Evolutionary conservation across 2,888 invertebrate genomes (phyloP), one percentile per base, ranked within the genome.

Genomic region (Hirtodrosophila duncani): DNA sequence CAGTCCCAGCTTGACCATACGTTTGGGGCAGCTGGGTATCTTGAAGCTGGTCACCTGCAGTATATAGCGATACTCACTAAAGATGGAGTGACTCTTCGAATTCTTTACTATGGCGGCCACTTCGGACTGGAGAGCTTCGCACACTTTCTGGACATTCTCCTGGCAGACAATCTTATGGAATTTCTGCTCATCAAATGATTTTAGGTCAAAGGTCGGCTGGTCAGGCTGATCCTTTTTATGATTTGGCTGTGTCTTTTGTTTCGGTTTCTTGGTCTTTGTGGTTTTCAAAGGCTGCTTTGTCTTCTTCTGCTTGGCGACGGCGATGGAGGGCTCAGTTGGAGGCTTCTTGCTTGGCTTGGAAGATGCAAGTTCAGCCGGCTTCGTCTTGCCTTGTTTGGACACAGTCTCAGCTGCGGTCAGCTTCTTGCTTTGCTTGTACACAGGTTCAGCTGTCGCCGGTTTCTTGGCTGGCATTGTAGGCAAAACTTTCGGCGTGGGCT

Each of bases 1-100:
- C 5, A 92, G 69, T 7, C 82, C 74, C 90, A 93, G 86, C 84
- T 91, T 90, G 3, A 91, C 85, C 63, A 91, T 89, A 45, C 90
- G 89, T 44, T 87, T 88, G 1, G 90, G 88, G 20, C 87, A 87
- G 59, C 89, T 89, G 17, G 92, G 90, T 42, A 93, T 89, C 87
- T 91, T 93, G 23, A 92, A 89, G 50, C 90, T 89, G 9, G 57
- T 20, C 2, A 86, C 70, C 36, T 84, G 79, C 2, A 86, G 55
- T 3, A 81, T 48, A 50, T 83, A 85, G 6, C 70, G 82, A 37
- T 78, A 86, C 43, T 86, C 86, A 10, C 64, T 68, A 24, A 86
- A 86, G 11, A 86, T 83, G 0, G 81, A 63, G 1, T 63, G 67
- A n/a, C 81, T 59, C 65, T 82, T 85, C 10, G 50, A 42, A n/a